Evolutionary conservation across 2,113 vertebrate species (phyloP).

Genomic region (Nycticryphes semicollaris): DNA sequence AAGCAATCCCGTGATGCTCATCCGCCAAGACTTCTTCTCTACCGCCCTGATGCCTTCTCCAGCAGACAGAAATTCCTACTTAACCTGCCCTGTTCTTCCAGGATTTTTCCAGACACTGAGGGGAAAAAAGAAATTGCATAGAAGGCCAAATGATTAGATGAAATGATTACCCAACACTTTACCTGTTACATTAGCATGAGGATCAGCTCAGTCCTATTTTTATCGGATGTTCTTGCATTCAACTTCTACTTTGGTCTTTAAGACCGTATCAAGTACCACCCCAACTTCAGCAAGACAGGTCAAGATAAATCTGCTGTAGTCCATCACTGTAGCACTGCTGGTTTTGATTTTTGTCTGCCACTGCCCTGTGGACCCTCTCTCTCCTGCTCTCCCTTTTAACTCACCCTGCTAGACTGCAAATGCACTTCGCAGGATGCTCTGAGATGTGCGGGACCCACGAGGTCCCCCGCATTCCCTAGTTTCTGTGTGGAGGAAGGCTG

Average conservation of each 20-base stretch:
- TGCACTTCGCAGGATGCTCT: background rate
- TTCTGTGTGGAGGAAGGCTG: background rate
- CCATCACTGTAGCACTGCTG: background rate
- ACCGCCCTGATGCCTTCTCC: background rate
- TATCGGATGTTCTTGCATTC: background rate
- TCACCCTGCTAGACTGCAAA: background rate
- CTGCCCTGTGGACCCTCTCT: background rate
- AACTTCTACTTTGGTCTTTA: background rate
- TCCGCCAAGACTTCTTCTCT: background rate
- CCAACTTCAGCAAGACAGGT: background rate
- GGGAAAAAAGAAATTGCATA: background rate
- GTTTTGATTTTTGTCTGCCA: fast-evolving
- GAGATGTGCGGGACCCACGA: fast-evolving
- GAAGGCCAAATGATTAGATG: background rate
- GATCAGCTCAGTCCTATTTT: background rate
- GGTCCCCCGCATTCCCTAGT: fast-evolving
- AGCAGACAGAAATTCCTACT: background rate
- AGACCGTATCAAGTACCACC: background rate
- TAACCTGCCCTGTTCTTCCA: background rate
- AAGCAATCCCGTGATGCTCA: no score
- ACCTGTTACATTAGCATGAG: background rate
- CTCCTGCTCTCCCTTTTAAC: background rate
- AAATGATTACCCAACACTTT: background rate
- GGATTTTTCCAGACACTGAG: background rate
- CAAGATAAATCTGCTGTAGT: background rate